Evolutionary conservation across 2,113 vertebrate species (phyloP), one percentile per base, ranked within the genome.

Genomic region (Xenotilapia leptura): DNA sequence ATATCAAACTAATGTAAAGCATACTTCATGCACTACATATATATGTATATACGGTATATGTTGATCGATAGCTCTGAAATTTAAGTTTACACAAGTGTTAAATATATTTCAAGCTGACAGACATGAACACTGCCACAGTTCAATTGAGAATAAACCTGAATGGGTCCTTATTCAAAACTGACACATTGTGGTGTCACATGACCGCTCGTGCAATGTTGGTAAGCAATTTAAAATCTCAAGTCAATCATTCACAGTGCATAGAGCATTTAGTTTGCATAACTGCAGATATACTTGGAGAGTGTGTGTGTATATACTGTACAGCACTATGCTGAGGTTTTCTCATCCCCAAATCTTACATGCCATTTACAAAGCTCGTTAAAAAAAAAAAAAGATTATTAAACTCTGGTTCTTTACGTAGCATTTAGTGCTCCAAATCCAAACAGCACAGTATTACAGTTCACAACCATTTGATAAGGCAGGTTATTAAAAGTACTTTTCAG

Each of bases 371-470:
- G 86, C 90, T 86, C 49, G 42, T 73, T 33, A 15, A 68, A 8
- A 65, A 7, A 12, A n/a, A 40, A 38, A 38, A 92, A 58, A 82
- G 5, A 62, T 55, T n/a, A 38, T 80, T 83, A 26, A 60, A 54
- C 55, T 86, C 89, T 70, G 56, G 23, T 81, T 89, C 85, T 83
- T 23, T 68, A 38, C 79, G 89, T 83, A 81, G 85, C 83, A 3
- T 90, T 88, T 45, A 75, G 87, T 31, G 89, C 86, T 88, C 90
- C 91, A 89, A 87, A 93, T 89, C 90, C 92, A 91, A 93, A 92
- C 80, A 94, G 95, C 95, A 96, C 95, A 96, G 96, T 96, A 96
- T 96, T 95, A 95, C 95, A 96, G 94, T 96, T 96, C 92, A 92
- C 95, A 96, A 96, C 96, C 96, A 96, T 96, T 96, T 93, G 81